Evolutionary conservation across 2,113 vertebrate genomes (phyloP), one percentile per base, ranked within the genome.

Genomic region (Chionomys nivalis): DNA sequence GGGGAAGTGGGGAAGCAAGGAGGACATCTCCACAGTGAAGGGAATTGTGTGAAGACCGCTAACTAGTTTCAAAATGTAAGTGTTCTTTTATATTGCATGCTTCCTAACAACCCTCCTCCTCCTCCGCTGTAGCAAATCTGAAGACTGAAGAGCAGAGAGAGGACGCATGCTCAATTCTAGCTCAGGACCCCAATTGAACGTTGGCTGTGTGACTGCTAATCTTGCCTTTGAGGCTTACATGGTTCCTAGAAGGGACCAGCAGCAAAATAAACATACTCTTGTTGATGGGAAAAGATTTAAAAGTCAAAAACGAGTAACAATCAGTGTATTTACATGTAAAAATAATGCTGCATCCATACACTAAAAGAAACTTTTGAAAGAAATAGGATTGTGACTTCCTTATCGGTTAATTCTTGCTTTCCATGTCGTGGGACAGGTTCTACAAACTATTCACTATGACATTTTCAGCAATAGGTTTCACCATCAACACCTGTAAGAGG

Each of bases 291-390:
- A 42, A 89, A 44, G 47, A 44, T 61, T 63, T 2, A 3, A 24
- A 92, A 55, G 23, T 21, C 79, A 75, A 65, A 21, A 86, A 49
- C 7, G 86, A 16, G 83, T 19, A 11, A 39, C 47, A 72, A 58
- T 63, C 7, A 39, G 19, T 11, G 19, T 3, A 49, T 17, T n/a
- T 79, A 39, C 73, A 68, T 7, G 58, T 39, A 70, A 85, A 79
- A 36, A 26, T 23, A 61, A 49, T 1, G 2, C 21, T 82, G 93
- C 68, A 44, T 77, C 31, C 16, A 81, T 58, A 85, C 23, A 52
- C 7, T 73, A 70, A 87, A 96, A 94, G 42, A 91, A 76, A 66
- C 68, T 49, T 28, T 91, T 49, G 9, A 90, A 91, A 44, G 5
- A 42, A 66, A 61, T 52, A 33, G 33, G 42, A 14, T 49, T 58